Base-by-base conservation (phyloP, 2,888 invertebrate species). In the Ceraclea dissimilis region DNA sequence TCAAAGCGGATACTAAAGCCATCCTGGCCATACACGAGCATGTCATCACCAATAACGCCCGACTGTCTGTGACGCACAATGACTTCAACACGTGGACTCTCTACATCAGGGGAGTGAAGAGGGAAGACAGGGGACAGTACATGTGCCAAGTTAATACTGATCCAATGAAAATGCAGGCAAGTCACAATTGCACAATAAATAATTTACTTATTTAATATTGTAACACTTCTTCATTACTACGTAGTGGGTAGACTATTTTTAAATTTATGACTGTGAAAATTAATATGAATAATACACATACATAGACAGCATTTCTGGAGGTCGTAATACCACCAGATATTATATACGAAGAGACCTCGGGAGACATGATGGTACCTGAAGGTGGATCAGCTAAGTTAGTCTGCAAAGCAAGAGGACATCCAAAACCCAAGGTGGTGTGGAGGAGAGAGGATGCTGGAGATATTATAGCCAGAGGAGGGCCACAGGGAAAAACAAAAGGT, bases 61-160 rank as follows among this genome's bases (percentile, higher is more conserved):
- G 93, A 67, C 81, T 92, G 68, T 86, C 88, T 67, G 92, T 93
- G 67, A 91, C 90, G 63, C 92, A 93, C 80, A 92, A 88, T 75
- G 92, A 93, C 78, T 88, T 84, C 79, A 91, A 92, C 73, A 93
- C 93, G 66, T 93, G 93, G 93, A 93, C 92, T 60, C 81, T 94
- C 65, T 89, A 87, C 73, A 90, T 94, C 70, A 82, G 87, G 65
- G 85, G 86, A 64, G 93, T 91, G 64, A 85, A 86, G 70, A 80
- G 89, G 66, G 90, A 90, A 70, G 93, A 94, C 75, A 79, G 90
- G 60, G 93, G 93, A 66, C 86, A 88, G 71, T 93, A 93, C 72
- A 93, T 93, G 93, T 93, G 92, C 78, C 93, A 94, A 81, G 91
- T 94, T 68, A 93, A 93, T 75, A 93, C 93, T 58, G 89, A 92